Evolutionary conservation across 2,888 invertebrate species (phyloP), one percentile per base, ranked within the genome.

Genomic region (Patella pellucida): DNA sequence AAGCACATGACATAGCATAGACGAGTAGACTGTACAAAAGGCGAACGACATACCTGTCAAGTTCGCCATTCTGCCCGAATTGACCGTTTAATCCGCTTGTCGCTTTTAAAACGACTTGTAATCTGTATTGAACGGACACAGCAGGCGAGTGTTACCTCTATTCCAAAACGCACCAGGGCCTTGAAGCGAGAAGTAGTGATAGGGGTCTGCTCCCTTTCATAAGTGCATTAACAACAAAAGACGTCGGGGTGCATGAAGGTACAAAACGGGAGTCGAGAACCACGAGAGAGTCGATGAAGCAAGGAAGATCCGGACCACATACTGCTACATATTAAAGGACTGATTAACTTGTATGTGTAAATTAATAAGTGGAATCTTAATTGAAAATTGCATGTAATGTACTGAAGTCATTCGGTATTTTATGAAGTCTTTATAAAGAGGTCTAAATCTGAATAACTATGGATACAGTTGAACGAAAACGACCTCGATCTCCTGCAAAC

Each of bases 401-500:
- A 62, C 62, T 62, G 62, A 62, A 62, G 19, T 62, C 62, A 62
- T 23, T 62, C 62, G 14, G 12, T 23, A 23, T 12, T 62, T 62
- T 62, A 62, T 62, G 23, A 62, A 62, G 19, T 56, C 23, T 62
- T 62, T 62, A 62, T 62, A 62, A 62, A 62, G 23, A 23, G 14
- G 23, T 12, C 62, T 62, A 14, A 23, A 62, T 62, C 62, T 62
- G 23, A 62, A 62, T 62, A 19, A 62, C 19, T 19, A 62, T 62
- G 62, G 62, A 62, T 62, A 62, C 62, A 23, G 62, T 62, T 62
- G 62, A 62, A 62, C 62, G 62, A 62, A 62, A 62, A 62, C 62
- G 62, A 23, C 62, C 62, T 23, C 19, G 62, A 62, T 62, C 62
- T 23, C 62, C 62, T 62, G 19, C 62, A 62, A 62, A 11, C 5